Base-by-base conservation (phyloP, 2,113 vertebrate genomes). In the Uropsilus gracilis region DNA sequence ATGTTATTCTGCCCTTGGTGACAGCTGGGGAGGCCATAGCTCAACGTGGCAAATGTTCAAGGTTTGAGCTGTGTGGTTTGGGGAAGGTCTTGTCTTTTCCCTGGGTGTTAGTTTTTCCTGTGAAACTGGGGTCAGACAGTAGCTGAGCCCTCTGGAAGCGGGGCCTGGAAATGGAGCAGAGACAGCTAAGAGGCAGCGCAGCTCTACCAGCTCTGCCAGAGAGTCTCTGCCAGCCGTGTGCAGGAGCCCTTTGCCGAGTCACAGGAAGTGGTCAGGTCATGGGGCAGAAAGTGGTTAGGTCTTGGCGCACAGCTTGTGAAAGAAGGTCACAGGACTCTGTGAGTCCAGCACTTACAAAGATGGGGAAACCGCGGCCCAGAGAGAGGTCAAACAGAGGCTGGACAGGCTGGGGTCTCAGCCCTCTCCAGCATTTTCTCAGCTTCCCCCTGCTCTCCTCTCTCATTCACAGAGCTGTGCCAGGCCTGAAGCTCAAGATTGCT, bases 401-500 rank as follows among this genome's bases (percentile, higher is more conserved):
- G 55, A 55, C 32, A 22, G 55, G 39, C 17, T 48, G 69, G 46
- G 48, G 64, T 64, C 34, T 48, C 8, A 34, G 94, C 61, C 5
- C 6, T 64, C 30, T 18, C 64, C 39, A 37, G 22, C 63, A 48
- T 73, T 89, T 85, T 80, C 59, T 83, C 32, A 4, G 78, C 71
- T 57, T 55, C 63, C 32, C 44, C 4, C 12, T 2, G 64, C 77
- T 50, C 8, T 57, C 82, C 18, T 20, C 18, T 96, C 44, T 95
- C 42, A 76, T 80, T 73, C 22, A 17, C 90, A 99, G 99, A 97
- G 98, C 99, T 91, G 99, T 99, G 50, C 99, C 99, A 63, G 98
- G 98, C 59, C 97, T 99, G 96, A 99, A 99, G 98, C 99, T 99
- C 98, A 99, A 99, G 98, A 99, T 99, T 89, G 99, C 99, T n/a